Conservation (phyloP, 2,113 vertebrate genomes). For the Cochlearius cochlearius region DNA sequence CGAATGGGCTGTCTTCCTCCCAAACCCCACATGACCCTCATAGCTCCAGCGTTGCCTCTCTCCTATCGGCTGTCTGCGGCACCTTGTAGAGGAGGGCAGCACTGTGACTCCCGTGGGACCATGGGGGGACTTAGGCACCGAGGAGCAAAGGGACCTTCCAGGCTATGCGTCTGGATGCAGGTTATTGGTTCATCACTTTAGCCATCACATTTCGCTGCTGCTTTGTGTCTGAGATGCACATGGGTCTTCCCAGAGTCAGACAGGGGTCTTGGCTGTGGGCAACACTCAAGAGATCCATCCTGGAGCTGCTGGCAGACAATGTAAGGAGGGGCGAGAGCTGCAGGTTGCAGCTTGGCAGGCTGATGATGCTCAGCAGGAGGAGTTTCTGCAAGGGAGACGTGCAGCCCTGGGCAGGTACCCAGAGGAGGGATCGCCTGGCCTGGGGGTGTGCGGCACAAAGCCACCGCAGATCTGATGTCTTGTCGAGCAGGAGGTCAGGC, state of each 20-base stretch:
- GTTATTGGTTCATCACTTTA: neutral
- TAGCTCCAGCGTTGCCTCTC: neutral
- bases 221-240: neutral
- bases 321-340: neutral
- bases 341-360: neutral
- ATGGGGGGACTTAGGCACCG: rapidly evolving
- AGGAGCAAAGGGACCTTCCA: neutral
- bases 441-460: neutral
- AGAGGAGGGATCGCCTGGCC: neutral
- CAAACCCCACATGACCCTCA: rapidly evolving
- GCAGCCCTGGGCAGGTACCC: rapidly evolving
- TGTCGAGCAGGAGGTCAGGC: neutral
- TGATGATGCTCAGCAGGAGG: neutral
- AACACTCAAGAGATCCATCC: neutral
- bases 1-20: neutral
- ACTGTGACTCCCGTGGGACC: too few species aligned
- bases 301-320: neutral
- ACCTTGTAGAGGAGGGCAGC: neutral
- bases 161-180: neutral
- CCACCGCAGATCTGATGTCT: neutral
- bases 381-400: neutral
- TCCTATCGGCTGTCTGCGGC: neutral
- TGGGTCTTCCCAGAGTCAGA: neutral
- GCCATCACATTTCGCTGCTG: too few species aligned
- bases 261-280: neutral